Percentiles rank a stretch among this genome's conserved stretches.
Evolutionary conservation across 1,140 invertebrate genomes (phyloP).

Genomic region (Papilio aristodemus): DNA sequence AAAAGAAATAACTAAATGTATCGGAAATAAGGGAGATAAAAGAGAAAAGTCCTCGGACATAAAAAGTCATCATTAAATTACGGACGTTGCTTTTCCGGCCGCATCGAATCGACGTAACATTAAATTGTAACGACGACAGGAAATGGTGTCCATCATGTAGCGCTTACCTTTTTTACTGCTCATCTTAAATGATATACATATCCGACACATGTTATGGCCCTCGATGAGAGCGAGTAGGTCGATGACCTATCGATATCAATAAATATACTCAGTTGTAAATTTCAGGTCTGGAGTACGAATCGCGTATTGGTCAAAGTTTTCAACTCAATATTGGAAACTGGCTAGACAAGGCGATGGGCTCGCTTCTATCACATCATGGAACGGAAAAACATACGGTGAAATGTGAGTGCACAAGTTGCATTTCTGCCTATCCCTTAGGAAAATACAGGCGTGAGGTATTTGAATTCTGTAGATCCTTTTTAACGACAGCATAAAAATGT

Average conservation of each 20-base stretch:
- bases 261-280: background rate
- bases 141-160: constrained; percentile 28
- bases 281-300: too few relatives aligned
- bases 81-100: constrained; percentile 3
- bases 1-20: background rate
- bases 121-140: constrained; percentile 17
- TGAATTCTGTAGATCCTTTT: background rate
- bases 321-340: too few relatives aligned
- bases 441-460: too few relatives aligned
- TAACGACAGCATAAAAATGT: background rate
- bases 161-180: constrained; percentile 19
- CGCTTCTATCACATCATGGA: too few relatives aligned
- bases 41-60: background rate
- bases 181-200: constrained; percentile 29
- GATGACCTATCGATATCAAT: background rate
- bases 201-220: constrained; percentile 17
- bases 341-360: too few relatives aligned
- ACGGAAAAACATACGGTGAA: too few relatives aligned
- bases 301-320: too few relatives aligned
- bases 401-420: too few relatives aligned
- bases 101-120: constrained; percentile 16
- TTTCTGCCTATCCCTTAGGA: too few relatives aligned
- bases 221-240: background rate
- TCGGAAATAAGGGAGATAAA: constrained; percentile 15
- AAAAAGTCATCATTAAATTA: constrained; percentile 20